phyloP scores from a whole-genome alignment of 2,888 invertebrate genomes.

The Microctonus brassicae region DNA sequence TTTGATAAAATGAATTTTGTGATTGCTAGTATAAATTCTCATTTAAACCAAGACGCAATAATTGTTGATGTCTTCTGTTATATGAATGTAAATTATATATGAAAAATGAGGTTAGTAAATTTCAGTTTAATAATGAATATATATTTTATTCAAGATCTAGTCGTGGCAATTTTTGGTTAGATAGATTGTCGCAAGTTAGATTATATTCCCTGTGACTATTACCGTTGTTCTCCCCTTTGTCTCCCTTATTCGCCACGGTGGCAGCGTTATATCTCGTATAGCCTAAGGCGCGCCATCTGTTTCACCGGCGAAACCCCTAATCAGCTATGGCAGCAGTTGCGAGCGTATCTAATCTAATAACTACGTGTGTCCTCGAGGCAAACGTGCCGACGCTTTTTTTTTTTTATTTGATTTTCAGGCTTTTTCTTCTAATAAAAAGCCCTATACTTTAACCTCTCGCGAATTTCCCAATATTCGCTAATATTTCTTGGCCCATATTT shows the following conservation, averaged over 20 bases:
- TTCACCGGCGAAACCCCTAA: slow-evolving; percentile 60
- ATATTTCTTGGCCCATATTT: not conserved
- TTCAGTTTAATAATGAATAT: not conserved
- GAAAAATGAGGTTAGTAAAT: not conserved
- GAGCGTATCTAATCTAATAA: slow-evolving; percentile 65
- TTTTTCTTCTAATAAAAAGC: slow-evolving; percentile 1
- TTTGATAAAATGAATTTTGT: too few species aligned
- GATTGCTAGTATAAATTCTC: not conserved
- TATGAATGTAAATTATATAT: too few species aligned
- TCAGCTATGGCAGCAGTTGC: slow-evolving; percentile 64
- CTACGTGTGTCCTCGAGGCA: slow-evolving; percentile 43
- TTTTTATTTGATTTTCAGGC: slow-evolving; percentile 11
- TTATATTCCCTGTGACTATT: slow-evolving; percentile 32
- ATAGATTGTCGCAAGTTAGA: slow-evolving; percentile 7
- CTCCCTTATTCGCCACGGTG: slow-evolving; percentile 40
- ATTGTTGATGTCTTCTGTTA: not conserved
- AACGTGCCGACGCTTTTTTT: slow-evolving; percentile 12
- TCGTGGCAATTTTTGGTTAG: slow-evolving; percentile 1
- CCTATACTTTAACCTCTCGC: not conserved
- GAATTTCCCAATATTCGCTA: slow-evolving; percentile 25
- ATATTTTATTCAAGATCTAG: slow-evolving; percentile 32
- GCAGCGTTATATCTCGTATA: slow-evolving; percentile 58
- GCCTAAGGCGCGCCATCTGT: slow-evolving; percentile 68
- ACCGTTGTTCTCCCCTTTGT: slow-evolving; percentile 26
- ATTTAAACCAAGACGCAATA: not conserved